phyloP scores from a whole-genome alignment of 1,140 invertebrate species.

The Macrobrachium rosenbergii region DNA sequence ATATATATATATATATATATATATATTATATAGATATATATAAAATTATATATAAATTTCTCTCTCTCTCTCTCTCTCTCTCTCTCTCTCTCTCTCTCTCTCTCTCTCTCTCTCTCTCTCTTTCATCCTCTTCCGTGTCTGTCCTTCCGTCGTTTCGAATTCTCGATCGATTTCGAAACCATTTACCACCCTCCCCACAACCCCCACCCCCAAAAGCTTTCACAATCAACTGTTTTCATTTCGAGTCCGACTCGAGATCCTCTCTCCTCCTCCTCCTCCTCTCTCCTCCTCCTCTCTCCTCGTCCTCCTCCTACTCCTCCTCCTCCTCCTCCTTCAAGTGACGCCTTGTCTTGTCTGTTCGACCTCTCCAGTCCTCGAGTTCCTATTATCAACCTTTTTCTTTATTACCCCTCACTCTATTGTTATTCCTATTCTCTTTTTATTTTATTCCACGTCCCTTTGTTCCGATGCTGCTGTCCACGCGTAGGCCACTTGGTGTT shows the following conservation, averaged over 20 bases:
- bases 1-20: too few relatives aligned
- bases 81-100: too few relatives aligned
- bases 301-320: too few relatives aligned
- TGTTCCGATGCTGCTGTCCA: too few relatives aligned
- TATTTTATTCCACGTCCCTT: background rate
- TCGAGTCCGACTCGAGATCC: conserved; percentile 6
- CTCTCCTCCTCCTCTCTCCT: background rate
- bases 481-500: too few relatives aligned
- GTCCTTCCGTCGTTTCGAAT: background rate
- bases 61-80: too few relatives aligned
- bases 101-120: background rate
- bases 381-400: too few relatives aligned
- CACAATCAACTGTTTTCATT: background rate
- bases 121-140: conserved; percentile 2
- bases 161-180: background rate
- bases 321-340: too few relatives aligned
- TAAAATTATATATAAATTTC: too few relatives aligned
- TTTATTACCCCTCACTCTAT: background rate
- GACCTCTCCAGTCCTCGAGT: too few relatives aligned
- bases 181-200: background rate
- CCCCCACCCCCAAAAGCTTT: background rate
- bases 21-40: too few relatives aligned
- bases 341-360: too few relatives aligned
- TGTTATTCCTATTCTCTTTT: conserved; percentile 16
- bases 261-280: background rate